These are phyloP conservation scores for Festucalex cinctus DNA, from an alignment of 2,113 vertebrate species.

Conservation along the genomic window DNA sequence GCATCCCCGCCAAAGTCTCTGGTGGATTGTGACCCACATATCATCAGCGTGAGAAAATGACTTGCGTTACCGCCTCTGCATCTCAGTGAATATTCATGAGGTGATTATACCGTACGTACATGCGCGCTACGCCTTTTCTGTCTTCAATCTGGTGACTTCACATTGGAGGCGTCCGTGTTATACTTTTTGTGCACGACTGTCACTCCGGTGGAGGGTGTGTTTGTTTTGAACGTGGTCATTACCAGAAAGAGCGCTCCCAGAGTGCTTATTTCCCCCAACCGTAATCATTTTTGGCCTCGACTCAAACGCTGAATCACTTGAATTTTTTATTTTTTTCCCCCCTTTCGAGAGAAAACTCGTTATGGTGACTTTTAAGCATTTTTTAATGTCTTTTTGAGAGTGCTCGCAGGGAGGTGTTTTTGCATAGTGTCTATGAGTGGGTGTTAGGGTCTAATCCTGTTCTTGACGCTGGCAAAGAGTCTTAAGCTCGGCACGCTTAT, in stretches of 20 bases:
- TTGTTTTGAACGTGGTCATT: constrained; percentile 15
- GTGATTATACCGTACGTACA: neutral
- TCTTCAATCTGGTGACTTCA: neutral
- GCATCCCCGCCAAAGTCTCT: neutral
- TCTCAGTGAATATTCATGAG: constrained; percentile 6
- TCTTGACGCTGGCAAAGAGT: constrained; percentile 25
- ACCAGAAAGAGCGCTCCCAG: constrained; percentile 11
- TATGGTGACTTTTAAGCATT: constrained; percentile 11
- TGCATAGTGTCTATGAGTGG: constrained; percentile 28
- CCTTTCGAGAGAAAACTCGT: constrained; percentile 2
- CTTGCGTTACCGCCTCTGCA: constrained; percentile 7
- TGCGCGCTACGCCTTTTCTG: neutral
- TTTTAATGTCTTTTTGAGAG: constrained; percentile 14
- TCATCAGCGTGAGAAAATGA: constrained; percentile 13
- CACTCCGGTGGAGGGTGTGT: neutral
- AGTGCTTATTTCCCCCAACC: constrained; percentile 9
- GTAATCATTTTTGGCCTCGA: constrained; percentile 22
- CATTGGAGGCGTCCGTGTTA: neutral
- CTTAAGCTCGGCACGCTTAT: constrained; percentile 5
- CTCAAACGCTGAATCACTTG: constrained; percentile 23
- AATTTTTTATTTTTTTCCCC: constrained; percentile 1
- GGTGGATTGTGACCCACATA: constrained; percentile 10
- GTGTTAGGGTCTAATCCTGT: constrained; percentile 39
- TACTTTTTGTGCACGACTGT: neutral
- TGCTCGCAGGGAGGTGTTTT: constrained; percentile 23